These are phyloP conservation scores for Colletes gigas DNA, from an alignment of 1,140 invertebrate genomes.

Conservation along the genomic window DNA sequence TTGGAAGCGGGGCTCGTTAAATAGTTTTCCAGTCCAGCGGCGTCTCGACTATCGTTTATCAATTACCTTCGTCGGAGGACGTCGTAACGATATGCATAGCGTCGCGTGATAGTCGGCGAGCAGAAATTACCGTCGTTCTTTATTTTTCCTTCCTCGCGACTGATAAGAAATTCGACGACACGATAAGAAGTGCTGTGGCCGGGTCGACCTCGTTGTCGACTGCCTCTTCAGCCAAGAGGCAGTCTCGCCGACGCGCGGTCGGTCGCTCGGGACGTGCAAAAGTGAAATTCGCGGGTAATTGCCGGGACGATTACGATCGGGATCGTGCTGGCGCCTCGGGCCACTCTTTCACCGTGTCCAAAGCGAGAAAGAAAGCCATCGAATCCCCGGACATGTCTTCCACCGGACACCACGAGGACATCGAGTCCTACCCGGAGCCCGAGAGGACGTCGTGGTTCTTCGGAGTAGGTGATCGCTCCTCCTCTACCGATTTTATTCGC, in stretches of 20 bases:
- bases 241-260: conserved; percentile 25
- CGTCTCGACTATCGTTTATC: neutral
- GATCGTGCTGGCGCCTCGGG: conserved; percentile 37
- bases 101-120: conserved; percentile 30
- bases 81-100: conserved; percentile 42
- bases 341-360: conserved; percentile 30
- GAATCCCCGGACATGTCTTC: conserved; percentile 21
- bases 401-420: conserved; percentile 28
- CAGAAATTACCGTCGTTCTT: conserved; percentile 47
- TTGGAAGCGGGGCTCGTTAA: too few species aligned
- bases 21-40: too few species aligned
- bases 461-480: conserved; percentile 29
- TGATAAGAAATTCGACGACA: conserved; percentile 58
- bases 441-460: conserved; percentile 7
- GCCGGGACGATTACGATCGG: conserved; percentile 44
- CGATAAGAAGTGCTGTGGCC: conserved; percentile 46
- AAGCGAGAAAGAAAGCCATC: neutral
- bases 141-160: neutral
- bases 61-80: conserved; percentile 7
- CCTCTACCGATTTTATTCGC: neutral
- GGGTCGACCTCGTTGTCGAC: conserved; percentile 33
- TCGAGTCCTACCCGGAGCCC: conserved; percentile 35
- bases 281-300: conserved; percentile 65
- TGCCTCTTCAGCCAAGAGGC: neutral
- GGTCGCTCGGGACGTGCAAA: conserved; percentile 48